Base-by-base conservation (phyloP, 2,888 invertebrate genomes). In the Trissoscelio sp. region DNA sequence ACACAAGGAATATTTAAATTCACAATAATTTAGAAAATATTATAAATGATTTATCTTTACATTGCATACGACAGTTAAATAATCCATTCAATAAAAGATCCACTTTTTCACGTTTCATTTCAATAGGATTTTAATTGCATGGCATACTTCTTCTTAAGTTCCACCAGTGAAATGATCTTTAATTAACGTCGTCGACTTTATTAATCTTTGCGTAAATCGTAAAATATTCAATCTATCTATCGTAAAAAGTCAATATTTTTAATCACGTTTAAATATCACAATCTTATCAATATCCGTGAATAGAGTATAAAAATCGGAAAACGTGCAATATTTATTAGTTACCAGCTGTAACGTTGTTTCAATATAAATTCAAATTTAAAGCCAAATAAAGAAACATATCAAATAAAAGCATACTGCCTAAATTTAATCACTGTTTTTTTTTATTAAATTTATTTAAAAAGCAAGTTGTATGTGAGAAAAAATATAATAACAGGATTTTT, bases 241-340 rank as follows among this genome's bases (percentile, higher is more conserved):
- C 9, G 24, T 67, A 22, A 69, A 69, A 69, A 69, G 16, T 69
- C 14, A 69, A 57, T 57, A 57, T 69, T 69, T 57, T 57, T 46
- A 69, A 69, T 69, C 37, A 20, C 34, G 22, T 44, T 55, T 1
- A 18, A 53, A 44, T 42, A 44, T 67, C 67, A 28, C 42, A 39
- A 55, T 55, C 55, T 55, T 51, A 48, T 51, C 64, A 22, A 39
- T 39, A 66, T 51, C 39, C 20, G 9, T 9, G 12, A 66, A 22
- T 48, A n/a, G 16, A 37, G 5, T 66, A 34, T 66, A 66, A 48
- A 66, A 66, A 39, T 51, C 16, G 28, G n/a, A 14, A 14, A n/a
- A n/a, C n/a, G n/a, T n/a, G n/a, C n/a, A n/a, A 14, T 58, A 39
- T 28, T 28, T 46, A 46, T 44, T 44, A 62, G 20, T 39, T 58